Conservation (phyloP, 2,888 invertebrate species). For the Hemaris fuciformis region DNA sequence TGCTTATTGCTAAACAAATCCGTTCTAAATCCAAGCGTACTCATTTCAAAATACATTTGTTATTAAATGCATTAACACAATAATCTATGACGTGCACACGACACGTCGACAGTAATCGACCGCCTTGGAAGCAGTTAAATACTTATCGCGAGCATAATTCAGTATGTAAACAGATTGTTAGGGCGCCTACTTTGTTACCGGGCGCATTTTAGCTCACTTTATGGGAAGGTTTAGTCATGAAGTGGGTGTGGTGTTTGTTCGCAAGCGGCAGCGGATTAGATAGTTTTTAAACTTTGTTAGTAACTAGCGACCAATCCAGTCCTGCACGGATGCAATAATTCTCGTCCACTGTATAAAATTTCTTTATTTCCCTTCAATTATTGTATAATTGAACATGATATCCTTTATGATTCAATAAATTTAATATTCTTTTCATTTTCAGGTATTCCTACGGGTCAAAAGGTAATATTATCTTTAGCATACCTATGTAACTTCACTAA, state of each 20-base stretch:
- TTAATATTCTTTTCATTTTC: too few species aligned
- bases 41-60: background rate
- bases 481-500: too few species aligned
- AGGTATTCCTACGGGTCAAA: too few species aligned
- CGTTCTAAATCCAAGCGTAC: background rate
- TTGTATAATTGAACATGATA: too few species aligned
- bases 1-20: conserved; percentile 1
- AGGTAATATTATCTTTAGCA: too few species aligned
- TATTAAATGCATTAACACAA: conserved; percentile 3
- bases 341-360: too few species aligned
- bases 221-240: conserved; percentile 15
- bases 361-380: too few species aligned
- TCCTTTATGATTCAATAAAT: too few species aligned
- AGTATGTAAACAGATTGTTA: conserved; percentile 31
- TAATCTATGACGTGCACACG: conserved; percentile 6
- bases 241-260: background rate
- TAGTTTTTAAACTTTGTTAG: background rate
- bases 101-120: conserved; percentile 3
- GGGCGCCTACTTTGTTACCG: conserved; percentile 41
- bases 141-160: conserved; percentile 45
- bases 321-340: too few species aligned
- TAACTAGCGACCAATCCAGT: too few species aligned
- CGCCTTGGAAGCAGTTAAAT: conserved; percentile 36
- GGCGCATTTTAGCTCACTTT: conserved; percentile 20
- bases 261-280: conserved; percentile 9